phyloP scores from a whole-genome alignment of 2,797 vertebrate species.

The Poecilia gillii region DNA sequence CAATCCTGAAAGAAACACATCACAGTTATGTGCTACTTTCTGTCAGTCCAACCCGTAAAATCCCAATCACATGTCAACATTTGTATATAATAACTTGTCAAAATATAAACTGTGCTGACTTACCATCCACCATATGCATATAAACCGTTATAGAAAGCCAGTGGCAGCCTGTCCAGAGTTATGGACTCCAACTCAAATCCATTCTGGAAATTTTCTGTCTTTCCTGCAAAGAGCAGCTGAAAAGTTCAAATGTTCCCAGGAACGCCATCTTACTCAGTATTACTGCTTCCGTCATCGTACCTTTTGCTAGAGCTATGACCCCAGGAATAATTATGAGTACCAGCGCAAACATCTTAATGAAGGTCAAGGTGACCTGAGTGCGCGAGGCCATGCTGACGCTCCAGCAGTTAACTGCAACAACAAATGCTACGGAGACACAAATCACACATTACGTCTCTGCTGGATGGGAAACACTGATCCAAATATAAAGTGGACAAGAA shows the following conservation, averaged over 20 bases:
- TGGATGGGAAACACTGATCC: background rate
- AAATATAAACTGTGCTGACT: conserved; percentile 24
- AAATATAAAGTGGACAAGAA: background rate
- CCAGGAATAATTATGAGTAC: conserved; percentile 85
- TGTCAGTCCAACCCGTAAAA: background rate
- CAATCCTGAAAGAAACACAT: background rate
- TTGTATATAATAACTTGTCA: background rate
- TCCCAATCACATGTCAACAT: background rate
- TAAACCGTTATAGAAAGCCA: conserved; percentile 91
- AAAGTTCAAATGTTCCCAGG: background rate
- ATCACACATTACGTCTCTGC: background rate
- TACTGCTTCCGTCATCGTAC: conserved; percentile 47
- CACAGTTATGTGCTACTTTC: background rate
- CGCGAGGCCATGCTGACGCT: conserved; percentile 81
- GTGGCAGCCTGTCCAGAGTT: conserved; percentile 83
- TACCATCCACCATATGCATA: conserved; percentile 93
- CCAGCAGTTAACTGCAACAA: conserved; percentile 85
- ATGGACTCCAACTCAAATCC: conserved; percentile 81
- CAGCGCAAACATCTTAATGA: conserved; percentile 81
- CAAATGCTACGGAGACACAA: conserved; percentile 66
- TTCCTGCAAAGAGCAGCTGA: conserved; percentile 70
- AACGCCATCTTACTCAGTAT: background rate
- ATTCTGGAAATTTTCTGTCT: conserved; percentile 86
- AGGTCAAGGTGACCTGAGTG: conserved; percentile 78
- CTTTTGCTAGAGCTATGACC: conserved; percentile 77